phyloP scores from a whole-genome alignment of 2,113 vertebrate species.

The Lasiurus borealis region DNA sequence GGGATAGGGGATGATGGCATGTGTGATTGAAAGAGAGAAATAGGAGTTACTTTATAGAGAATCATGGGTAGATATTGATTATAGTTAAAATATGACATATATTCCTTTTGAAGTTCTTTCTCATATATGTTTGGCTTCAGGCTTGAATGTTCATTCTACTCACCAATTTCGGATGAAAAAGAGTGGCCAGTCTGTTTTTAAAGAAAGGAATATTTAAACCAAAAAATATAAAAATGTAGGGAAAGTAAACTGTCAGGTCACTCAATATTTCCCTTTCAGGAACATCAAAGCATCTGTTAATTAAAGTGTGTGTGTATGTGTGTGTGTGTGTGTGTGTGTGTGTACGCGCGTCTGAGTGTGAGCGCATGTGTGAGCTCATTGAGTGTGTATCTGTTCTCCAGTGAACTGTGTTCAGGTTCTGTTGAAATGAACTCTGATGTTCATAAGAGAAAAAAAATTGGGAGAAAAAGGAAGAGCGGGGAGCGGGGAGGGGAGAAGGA shows the following conservation, averaged over 20 bases:
- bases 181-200: background rate
- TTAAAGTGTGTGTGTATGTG: background rate
- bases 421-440: background rate
- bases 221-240: background rate
- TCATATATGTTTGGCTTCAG: background rate
- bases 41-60: background rate
- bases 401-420: background rate
- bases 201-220: slow-evolving; percentile 31
- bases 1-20: background rate
- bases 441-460: background rate
- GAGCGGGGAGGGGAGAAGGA: fast-evolving
- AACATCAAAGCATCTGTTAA: background rate
- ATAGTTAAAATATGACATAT: background rate
- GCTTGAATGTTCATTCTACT: background rate
- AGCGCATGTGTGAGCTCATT: too few species aligned
- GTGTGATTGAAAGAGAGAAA: background rate
- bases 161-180: background rate
- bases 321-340: background rate
- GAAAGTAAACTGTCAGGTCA: background rate
- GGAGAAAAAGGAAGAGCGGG: background rate
- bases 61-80: background rate
- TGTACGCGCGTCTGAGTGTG: background rate
- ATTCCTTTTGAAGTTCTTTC: slow-evolving; percentile 18
- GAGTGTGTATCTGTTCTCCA: background rate
- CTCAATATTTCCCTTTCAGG: background rate